Percentiles rank a stretch among this genome's conserved stretches.
phyloP scores from a whole-genome alignment of 2,797 vertebrate genomes.

The Antrozous pallidus region DNA sequence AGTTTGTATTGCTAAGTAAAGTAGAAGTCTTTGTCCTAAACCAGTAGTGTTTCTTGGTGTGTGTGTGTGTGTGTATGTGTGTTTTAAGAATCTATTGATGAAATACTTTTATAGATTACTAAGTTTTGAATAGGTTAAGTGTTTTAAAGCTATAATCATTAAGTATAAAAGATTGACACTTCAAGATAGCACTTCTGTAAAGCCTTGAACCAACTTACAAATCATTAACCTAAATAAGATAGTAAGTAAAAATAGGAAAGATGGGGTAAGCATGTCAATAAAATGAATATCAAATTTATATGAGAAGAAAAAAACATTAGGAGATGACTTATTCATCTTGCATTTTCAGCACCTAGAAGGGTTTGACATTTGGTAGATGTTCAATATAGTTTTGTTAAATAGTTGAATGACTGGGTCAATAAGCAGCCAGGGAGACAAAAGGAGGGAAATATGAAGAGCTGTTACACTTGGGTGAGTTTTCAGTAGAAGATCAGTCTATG shows the following conservation, averaged over 20 bases:
- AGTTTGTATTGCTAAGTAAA: neutral
- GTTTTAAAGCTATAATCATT: neutral
- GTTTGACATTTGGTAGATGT: conserved; percentile 10
- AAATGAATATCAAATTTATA: neutral
- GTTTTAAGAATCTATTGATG: neutral
- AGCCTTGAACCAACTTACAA: neutral
- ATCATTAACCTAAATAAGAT: neutral
- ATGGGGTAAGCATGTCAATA: neutral
- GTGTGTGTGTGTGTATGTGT: no score
- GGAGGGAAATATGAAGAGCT: conserved; percentile 47
- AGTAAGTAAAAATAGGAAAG: neutral
- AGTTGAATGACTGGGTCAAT: conserved; percentile 66
- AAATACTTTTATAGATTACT: conserved; percentile 12
- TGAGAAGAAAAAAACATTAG: neutral
- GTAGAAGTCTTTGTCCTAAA: neutral
- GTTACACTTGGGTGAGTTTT: conserved; percentile 61
- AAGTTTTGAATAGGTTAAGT: conserved; percentile 10
- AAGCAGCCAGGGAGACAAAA: conserved; percentile 64
- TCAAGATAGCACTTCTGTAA: neutral
- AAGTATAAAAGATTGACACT: neutral
- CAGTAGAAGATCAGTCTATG: conserved; percentile 46
- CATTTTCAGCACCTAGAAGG: neutral
- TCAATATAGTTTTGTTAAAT: conserved; percentile 56
- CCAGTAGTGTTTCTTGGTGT: neutral
- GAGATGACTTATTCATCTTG: conserved; percentile 25